phyloP scores from a whole-genome alignment of 1,140 invertebrate genomes.

The Leptestheria dahalacensis region DNA sequence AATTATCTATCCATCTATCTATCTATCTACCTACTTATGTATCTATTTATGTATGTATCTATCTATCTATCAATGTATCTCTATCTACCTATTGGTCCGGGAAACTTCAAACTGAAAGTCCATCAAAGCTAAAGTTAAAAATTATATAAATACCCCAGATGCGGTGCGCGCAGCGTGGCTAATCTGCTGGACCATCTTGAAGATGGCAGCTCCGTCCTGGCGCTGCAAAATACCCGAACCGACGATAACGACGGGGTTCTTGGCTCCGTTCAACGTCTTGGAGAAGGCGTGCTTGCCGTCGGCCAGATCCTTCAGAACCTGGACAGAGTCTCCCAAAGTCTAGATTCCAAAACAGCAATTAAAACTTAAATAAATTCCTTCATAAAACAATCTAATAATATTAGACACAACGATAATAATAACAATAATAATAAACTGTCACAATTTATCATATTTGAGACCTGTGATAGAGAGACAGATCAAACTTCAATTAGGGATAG shows the following conservation, averaged over 20 bases:
- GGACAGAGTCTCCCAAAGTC: slow-evolving; percentile 66
- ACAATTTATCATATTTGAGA: too few relatives aligned
- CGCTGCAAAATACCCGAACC: slow-evolving; percentile 69
- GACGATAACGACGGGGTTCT: slow-evolving; percentile 80
- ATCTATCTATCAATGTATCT: too few relatives aligned
- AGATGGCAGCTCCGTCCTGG: slow-evolving; percentile 57
- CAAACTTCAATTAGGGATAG: too few relatives aligned
- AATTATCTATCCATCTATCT: too few relatives aligned
- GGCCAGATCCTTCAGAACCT: slow-evolving; percentile 54
- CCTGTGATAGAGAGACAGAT: too few relatives aligned
- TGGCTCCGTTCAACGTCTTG: slow-evolving; percentile 56
- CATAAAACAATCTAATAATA: too few relatives aligned
- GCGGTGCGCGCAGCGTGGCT: slow-evolving; percentile 30
- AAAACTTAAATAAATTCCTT: slow-evolving; percentile 12
- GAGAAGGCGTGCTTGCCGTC: slow-evolving; percentile 58
- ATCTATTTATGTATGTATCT: too few relatives aligned
- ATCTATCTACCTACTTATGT: too few relatives aligned
- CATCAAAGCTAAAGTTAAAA: slow-evolving; percentile 12
- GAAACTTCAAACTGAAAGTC: neutral
- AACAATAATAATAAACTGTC: too few relatives aligned
- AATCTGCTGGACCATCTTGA: slow-evolving; percentile 56
- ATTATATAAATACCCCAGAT: slow-evolving; percentile 31
- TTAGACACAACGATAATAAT: too few relatives aligned
- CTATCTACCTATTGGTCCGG: neutral
- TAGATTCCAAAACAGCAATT: slow-evolving; percentile 28